Base-by-base conservation (phyloP, 2,888 invertebrate species). In the Torymus auratus region DNA sequence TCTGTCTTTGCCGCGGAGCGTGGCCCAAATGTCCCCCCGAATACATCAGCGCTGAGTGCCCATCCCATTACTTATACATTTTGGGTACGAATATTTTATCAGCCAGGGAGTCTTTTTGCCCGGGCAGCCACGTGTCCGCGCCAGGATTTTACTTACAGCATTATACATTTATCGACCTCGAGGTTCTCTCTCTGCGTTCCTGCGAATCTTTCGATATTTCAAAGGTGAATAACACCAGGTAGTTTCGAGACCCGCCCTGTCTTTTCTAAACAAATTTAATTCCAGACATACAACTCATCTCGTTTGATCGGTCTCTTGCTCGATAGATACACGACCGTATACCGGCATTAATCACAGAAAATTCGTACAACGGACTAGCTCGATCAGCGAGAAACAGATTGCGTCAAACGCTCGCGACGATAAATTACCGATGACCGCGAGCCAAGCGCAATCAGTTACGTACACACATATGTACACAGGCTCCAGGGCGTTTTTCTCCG, bases 381-480 rank as follows among this genome's bases (percentile, higher is more conserved):
- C 62, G n/a, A 58, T 74, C 14, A 13, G 50, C 52, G 52, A 3
- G 28, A 23, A 64, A 77, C 56, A 77, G 70, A 77, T 55, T 11
- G 70, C 64, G 20, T 2, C 55, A 7, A 14, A 20, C 1, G 20
- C 7, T 20, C 61, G 2, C 50, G 50, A 64, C 77, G 56, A 28
- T 77, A 70, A 77, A 70, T 69, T 69, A 69, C 69, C 61, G 64
- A 70, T 58, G 70, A 13, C 17, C 28, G 52, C n/a, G 20, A 20
- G 7, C 58, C n/a, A 20, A 20, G 41, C 5, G 7, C 58, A 50
- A 28, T 50, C 50, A 4, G 41, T 28, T 61, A 53, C 23, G 4
- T 10, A 2, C 11, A n/a, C 23, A 41, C 7, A 28, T 3, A 28
- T 7, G 7, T 20, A 2, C 12, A 58, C n/a, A 50, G 5, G 12